Evolutionary conservation across 2,888 invertebrate species (phyloP).

Genomic region (Drosophila subsilvestris): DNA sequence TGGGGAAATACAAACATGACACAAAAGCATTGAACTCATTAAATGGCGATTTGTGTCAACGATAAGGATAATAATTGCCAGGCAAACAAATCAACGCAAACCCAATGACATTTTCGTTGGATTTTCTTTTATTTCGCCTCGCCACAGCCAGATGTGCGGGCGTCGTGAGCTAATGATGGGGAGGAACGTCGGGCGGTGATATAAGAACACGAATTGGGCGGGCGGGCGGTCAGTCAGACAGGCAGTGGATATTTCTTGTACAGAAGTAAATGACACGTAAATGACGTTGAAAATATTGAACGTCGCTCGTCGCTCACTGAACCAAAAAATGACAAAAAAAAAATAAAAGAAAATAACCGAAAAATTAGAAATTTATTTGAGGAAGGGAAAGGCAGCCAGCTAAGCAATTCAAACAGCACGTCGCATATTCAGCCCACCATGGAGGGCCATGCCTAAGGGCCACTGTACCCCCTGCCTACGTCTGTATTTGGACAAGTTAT

Average conservation of each 20-base stretch:
- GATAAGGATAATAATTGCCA: constrained; percentile 80
- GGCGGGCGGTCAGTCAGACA: constrained; percentile 21
- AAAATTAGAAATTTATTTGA: neutral
- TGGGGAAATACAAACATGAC: constrained; percentile 59
- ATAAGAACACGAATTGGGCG: constrained; percentile 64
- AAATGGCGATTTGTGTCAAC: constrained; percentile 80
- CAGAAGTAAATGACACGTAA: constrained; percentile 61
- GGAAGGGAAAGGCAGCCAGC: constrained; percentile 5
- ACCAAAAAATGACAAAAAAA: constrained; percentile 61
- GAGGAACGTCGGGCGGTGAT: constrained; percentile 49
- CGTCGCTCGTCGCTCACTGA: constrained; percentile 66
- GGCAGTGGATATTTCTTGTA: constrained; percentile 22
- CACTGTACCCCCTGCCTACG: neutral
- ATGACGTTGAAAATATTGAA: constrained; percentile 72
- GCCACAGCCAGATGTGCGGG: constrained; percentile 22
- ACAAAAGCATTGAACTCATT: constrained; percentile 75
- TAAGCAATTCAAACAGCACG: constrained; percentile 54
- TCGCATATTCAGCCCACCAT: constrained; percentile 10
- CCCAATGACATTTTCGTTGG: constrained; percentile 33
- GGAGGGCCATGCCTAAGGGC: neutral
- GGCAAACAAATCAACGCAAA: constrained; percentile 66
- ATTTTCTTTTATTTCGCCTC: constrained; percentile 39
- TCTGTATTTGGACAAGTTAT: constrained; percentile 67
- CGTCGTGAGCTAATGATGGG: constrained; percentile 65
- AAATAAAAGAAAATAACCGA: constrained; percentile 7